Percentiles rank a stretch among this genome's conserved stretches.
phyloP scores from a whole-genome alignment of 2,797 vertebrate species.

The Neoniphon sammara region DNA sequence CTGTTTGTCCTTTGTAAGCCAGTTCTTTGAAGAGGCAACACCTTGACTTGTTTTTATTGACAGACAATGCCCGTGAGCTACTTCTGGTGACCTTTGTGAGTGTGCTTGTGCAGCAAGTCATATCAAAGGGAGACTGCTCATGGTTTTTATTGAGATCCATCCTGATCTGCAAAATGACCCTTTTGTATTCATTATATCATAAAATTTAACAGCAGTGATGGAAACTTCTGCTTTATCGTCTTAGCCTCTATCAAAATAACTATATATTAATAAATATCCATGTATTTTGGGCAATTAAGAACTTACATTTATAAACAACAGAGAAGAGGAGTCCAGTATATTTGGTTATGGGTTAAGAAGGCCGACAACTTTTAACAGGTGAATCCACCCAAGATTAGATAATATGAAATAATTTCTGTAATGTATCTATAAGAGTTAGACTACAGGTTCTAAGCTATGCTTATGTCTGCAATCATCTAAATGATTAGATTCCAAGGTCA shows the following conservation, averaged over 20 bases:
- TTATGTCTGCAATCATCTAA: too few species aligned
- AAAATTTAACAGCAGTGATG: neutral
- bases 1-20: neutral
- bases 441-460: too few species aligned
- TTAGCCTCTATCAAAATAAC: neutral
- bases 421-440: too few species aligned
- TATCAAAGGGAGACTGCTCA: slow-evolving; percentile 1
- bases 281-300: neutral
- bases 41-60: neutral
- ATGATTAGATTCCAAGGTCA: too few species aligned
- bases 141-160: neutral
- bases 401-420: too few species aligned
- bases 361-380: too few species aligned
- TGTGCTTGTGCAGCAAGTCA: neutral
- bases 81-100: neutral
- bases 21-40: neutral
- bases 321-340: neutral
- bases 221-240: neutral
- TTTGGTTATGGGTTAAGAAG: too few species aligned
- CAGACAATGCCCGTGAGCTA: neutral
- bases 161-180: neutral
- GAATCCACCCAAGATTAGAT: too few species aligned
- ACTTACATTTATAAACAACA: neutral
- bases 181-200: neutral
- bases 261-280: neutral